Base-by-base conservation (phyloP, 2,113 vertebrate species). In the Lampris incognitus region DNA sequence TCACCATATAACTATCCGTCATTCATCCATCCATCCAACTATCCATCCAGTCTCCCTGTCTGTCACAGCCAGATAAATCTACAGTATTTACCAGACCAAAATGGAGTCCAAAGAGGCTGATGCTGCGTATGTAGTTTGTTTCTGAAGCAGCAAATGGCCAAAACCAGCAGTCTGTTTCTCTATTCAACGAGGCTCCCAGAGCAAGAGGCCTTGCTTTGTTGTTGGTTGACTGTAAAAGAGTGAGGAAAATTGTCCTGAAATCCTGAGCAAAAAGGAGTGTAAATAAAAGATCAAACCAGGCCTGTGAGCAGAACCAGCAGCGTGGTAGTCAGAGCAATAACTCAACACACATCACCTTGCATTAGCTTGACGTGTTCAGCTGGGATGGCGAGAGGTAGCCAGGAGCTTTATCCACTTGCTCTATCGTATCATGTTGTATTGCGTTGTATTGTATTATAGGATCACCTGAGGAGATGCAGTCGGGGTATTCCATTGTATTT, bases 221-320 rank as follows among this genome's bases (percentile, higher is more conserved):
- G 84, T 88, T 88, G 90, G 86, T 91, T 90, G 90, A 91, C 87
- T 87, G 77, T 85, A 90, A 91, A 24, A 92, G 74, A 85, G 82
- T 69, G 67, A 72, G 75, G 83, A 86, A 92, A 91, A 91, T 87
- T 86, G 88, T 92, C 88, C 88, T 94, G 89, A 91, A 92, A 91
- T 89, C 87, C 78, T 85, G 85, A 91, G 89, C 88, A 91, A 90
- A 92, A 92, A 93, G 88, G 83, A 86, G 82, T 86, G 88, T 93
- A 92, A 93, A 93, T 93, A 93, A 92, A 93, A 92, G 90, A 92
- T 93, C 91, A 92, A 93, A 92, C 88, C 87, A 80, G 84, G 78
- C 81, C 87, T 88, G 72, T 86, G 88, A 92, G 86, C 79, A 86
- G 81, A 90, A 90, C 87, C 88, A 90, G 87, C 85, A 66, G 87